These are phyloP conservation scores for Pseudobourletiella spinata DNA, from an alignment of 1,140 invertebrate genomes.

Conservation along the genomic window DNA sequence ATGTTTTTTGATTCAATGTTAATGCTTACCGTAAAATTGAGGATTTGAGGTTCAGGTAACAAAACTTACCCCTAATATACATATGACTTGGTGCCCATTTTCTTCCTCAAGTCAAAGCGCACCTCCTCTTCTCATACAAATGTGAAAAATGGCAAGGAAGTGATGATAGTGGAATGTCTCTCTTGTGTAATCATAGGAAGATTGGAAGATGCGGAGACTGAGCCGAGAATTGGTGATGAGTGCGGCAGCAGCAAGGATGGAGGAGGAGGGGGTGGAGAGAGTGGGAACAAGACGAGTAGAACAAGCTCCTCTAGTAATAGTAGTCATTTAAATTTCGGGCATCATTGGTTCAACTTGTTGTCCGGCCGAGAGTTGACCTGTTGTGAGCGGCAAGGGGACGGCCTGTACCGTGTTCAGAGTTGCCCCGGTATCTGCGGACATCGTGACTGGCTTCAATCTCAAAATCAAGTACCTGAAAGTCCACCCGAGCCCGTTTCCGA, in stretches of 20 bases:
- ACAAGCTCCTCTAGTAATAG: conserved; percentile 20
- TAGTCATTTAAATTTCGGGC: conserved; percentile 23
- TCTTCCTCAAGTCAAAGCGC: no score
- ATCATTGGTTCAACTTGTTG: conserved; percentile 27
- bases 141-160: no score
- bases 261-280: neutral
- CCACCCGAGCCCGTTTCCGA: conserved; percentile 30
- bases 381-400: conserved; percentile 25
- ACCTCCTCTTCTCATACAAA: no score
- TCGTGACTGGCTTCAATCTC: conserved; percentile 25
- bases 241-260: no score
- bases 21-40: no score
- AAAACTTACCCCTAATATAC: no score
- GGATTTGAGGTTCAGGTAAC: no score
- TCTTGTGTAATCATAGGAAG: neutral
- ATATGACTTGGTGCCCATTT: no score
- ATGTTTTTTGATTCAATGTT: no score
- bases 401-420: conserved; percentile 31
- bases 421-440: conserved; percentile 29
- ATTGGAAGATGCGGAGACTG: neutral
- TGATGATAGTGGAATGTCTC: no score
- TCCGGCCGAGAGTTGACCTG: conserved; percentile 22
- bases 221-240: neutral
- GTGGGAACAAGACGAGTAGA: neutral
- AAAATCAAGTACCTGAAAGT: conserved; percentile 29